Conservation (phyloP, 2,113 vertebrate genomes). For the Lucifuga dentata region DNA sequence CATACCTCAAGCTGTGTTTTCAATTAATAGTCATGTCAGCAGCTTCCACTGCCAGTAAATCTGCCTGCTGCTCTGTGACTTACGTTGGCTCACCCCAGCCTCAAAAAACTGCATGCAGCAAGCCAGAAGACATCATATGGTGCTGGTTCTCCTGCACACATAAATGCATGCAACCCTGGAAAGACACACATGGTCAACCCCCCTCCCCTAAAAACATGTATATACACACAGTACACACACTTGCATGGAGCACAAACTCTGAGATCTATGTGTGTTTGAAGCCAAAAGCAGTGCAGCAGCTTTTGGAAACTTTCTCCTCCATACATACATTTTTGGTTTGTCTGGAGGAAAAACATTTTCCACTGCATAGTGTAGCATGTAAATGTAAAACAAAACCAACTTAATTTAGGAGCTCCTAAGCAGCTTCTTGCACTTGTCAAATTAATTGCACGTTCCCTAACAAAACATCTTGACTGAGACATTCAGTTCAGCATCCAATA, state of each 20-base stretch:
- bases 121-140: not conserved
- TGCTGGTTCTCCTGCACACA: not conserved
- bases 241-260: too few relatives aligned
- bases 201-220: not conserved
- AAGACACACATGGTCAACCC: not conserved
- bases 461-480: too few relatives aligned
- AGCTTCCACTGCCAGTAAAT: slow-evolving; percentile 58
- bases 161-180: not conserved
- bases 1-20: slow-evolving; percentile 64
- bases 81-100: slow-evolving; percentile 11
- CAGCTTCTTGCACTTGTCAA: not conserved
- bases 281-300: not conserved
- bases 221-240: too few relatives aligned
- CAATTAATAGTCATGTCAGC: slow-evolving; percentile 63
- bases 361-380: not conserved
- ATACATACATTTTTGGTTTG: too few relatives aligned
- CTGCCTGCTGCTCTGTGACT: slow-evolving; percentile 38
- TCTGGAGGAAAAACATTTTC: not conserved
- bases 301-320: not conserved
- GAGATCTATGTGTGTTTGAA: too few relatives aligned
- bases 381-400: not conserved
- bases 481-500: too few relatives aligned
- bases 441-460: too few relatives aligned
- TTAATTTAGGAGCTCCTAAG: not conserved
- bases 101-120: slow-evolving; percentile 31